Evolutionary conservation across 2,888 invertebrate genomes (phyloP).

Genomic region (Scaptomyza caliginosa): DNA sequence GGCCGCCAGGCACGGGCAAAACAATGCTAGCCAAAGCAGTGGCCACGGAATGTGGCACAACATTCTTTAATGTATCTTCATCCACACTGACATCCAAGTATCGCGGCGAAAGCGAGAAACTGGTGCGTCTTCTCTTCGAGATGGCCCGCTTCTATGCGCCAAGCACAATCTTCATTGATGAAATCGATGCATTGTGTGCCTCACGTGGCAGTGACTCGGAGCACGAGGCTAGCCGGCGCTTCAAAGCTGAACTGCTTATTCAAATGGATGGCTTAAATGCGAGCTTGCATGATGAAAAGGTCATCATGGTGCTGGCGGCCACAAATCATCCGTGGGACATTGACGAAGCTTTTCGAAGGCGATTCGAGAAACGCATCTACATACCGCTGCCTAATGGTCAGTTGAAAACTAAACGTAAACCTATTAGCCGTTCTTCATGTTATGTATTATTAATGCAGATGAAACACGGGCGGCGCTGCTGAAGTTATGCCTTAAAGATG

Average conservation of each 20-base stretch:
- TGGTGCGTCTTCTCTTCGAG: slow-evolving; percentile 93
- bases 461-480: slow-evolving; percentile 88
- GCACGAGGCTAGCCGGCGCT: slow-evolving; percentile 93
- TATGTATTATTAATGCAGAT: slow-evolving; percentile 85
- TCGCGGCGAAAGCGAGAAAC: slow-evolving; percentile 95
- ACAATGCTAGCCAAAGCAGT: slow-evolving; percentile 94
- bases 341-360: slow-evolving; percentile 92
- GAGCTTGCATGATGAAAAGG: slow-evolving; percentile 87
- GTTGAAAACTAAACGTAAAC: background rate
- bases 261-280: slow-evolving; percentile 95
- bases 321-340: slow-evolving; percentile 97
- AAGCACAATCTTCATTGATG: slow-evolving; percentile 95
- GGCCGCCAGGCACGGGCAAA: slow-evolving; percentile 90
- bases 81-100: slow-evolving; percentile 95
- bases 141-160: slow-evolving; percentile 96
- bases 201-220: slow-evolving; percentile 93
- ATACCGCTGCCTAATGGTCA: slow-evolving; percentile 92
- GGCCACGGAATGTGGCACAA: slow-evolving; percentile 94
- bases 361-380: slow-evolving; percentile 95
- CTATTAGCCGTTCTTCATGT: no score
- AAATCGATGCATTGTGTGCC: slow-evolving; percentile 94
- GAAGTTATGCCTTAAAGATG: slow-evolving; percentile 89
- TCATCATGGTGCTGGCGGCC: slow-evolving; percentile 94
- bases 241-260: slow-evolving; percentile 94
- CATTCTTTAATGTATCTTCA: slow-evolving; percentile 94